Percentiles rank a stretch among this genome's conserved stretches.
Conservation (phyloP, 2,113 vertebrate species). For the Cochlearius cochlearius region DNA sequence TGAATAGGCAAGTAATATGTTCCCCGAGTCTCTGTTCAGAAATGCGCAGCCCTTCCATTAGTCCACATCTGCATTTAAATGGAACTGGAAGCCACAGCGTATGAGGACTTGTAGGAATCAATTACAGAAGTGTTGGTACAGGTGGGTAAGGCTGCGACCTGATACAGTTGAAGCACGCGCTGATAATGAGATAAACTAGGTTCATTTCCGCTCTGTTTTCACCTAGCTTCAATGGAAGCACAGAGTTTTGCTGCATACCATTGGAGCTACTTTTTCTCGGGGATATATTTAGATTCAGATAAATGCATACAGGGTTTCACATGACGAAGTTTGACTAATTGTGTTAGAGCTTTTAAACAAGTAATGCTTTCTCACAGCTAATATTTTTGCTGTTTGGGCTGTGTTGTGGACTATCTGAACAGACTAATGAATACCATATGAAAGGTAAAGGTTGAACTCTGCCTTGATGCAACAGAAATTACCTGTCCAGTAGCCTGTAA, state of each 20-base stretch:
- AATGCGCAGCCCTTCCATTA: constrained; percentile 7
- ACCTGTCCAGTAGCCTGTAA: not conserved
- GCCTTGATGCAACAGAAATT: not conserved
- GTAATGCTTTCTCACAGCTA: not conserved
- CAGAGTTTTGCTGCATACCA: not conserved
- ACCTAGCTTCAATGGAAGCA: not conserved
- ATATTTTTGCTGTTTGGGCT: not conserved
- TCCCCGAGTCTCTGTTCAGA: constrained; percentile 22
- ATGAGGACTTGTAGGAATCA: not conserved
- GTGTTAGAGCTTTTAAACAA: not conserved
- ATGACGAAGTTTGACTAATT: not conserved
- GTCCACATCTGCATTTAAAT: constrained; percentile 45
- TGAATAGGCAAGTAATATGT: not conserved
- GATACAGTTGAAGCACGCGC: not conserved
- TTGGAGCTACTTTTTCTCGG: not conserved
- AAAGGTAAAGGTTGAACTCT: not conserved
- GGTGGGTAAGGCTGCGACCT: not conserved
- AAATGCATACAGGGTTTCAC: not conserved
- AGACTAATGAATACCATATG: not conserved
- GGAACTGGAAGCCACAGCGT: not conserved
- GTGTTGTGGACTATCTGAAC: not conserved
- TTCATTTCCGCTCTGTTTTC: not conserved
- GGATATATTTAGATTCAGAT: not conserved
- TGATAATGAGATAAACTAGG: not conserved
- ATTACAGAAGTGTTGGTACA: not conserved